Evolutionary conservation across 2,113 vertebrate genomes (phyloP).

Genomic region (Sisor rabdophorus): DNA sequence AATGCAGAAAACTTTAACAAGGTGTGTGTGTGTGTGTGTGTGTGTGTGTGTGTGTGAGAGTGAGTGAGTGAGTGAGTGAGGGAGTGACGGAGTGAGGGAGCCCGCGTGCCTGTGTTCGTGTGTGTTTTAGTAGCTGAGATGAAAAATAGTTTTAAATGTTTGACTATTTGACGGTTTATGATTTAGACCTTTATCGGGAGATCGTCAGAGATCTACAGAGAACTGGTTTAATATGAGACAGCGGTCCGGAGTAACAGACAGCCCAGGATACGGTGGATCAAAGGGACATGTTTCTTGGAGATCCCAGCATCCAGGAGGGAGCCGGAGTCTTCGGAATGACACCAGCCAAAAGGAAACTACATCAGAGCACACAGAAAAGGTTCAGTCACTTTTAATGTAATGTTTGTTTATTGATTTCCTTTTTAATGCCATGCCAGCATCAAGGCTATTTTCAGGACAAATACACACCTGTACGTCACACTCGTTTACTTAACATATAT

Average conservation of each 20-base stretch:
- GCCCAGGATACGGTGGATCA: conserved; percentile 4
- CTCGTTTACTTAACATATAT: no score
- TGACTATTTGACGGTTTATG: not conserved
- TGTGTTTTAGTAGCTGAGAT: not conserved
- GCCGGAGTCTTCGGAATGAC: conserved; percentile 9
- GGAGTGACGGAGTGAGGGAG: no score
- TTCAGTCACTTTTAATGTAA: conserved; percentile 10
- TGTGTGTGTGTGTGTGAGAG: no score
- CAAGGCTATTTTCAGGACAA: no score
- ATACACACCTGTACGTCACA: no score
- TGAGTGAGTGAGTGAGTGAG: no score
- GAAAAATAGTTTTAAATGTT: not conserved
- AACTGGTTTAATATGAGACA: conserved; percentile 45
- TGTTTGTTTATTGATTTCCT: no score
- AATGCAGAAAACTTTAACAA: conserved; percentile 26
- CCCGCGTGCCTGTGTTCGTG: no score
- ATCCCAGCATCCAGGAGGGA: conserved; percentile 42
- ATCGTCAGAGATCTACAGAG: conserved; percentile 6
- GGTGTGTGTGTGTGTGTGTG: conserved; percentile 3
- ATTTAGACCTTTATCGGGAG: conserved; percentile 50
- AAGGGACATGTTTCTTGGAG: conserved; percentile 48
- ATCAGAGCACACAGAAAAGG: conserved; percentile 49
- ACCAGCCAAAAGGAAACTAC: conserved; percentile 12
- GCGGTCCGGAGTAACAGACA: conserved; percentile 31
- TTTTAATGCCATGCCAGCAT: no score